These are phyloP conservation scores for Chirona hameri DNA, from an alignment of 2,888 invertebrate genomes.

Conservation along the genomic window DNA sequence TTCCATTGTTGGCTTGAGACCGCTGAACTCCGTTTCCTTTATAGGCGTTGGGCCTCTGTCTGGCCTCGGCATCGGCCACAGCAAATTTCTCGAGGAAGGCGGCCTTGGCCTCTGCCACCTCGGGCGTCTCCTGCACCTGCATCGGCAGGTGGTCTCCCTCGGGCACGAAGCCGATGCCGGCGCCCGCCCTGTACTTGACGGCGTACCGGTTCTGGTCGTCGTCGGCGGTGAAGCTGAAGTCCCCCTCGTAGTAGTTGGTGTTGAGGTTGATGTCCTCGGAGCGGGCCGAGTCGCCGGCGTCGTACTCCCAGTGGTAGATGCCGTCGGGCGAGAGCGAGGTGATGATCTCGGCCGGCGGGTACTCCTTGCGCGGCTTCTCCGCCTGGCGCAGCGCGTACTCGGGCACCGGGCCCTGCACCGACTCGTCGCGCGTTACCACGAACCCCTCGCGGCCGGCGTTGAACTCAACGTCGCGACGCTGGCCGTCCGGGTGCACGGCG, in stretches of 20 bases:
- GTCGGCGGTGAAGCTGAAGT: background rate
- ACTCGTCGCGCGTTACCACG: constrained; percentile 22
- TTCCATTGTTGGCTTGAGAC: background rate
- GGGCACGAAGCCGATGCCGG: constrained; percentile 27
- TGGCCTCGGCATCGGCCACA: background rate
- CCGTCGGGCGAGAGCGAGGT: background rate
- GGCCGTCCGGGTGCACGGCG: constrained; percentile 10
- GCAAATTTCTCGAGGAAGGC: constrained; percentile 7
- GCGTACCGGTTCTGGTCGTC: background rate
- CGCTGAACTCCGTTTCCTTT: background rate
- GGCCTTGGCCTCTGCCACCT: constrained; percentile 22
- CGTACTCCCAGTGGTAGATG: constrained; percentile 27
- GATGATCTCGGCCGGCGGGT: constrained; percentile 3
- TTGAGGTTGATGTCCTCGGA: constrained; percentile 10
- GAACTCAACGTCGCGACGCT: constrained; percentile 3
- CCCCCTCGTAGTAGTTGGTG: constrained; percentile 6
- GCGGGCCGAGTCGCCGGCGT: constrained; percentile 9
- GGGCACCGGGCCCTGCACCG: constrained; percentile 13
- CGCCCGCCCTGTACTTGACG: background rate
- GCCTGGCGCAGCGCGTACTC: constrained; percentile 24
- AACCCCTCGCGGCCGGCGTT: background rate
- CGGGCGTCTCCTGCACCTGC: constrained; percentile 24
- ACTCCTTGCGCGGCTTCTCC: background rate
- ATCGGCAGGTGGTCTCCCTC: constrained; percentile 1
- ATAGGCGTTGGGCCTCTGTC: background rate